A percentile compares a stretch with the other conserved stretches of the same genome.
These are phyloP conservation scores for Ascidia mentula DNA, from an alignment of 23 tunicate species.

Conservation along the genomic window DNA sequence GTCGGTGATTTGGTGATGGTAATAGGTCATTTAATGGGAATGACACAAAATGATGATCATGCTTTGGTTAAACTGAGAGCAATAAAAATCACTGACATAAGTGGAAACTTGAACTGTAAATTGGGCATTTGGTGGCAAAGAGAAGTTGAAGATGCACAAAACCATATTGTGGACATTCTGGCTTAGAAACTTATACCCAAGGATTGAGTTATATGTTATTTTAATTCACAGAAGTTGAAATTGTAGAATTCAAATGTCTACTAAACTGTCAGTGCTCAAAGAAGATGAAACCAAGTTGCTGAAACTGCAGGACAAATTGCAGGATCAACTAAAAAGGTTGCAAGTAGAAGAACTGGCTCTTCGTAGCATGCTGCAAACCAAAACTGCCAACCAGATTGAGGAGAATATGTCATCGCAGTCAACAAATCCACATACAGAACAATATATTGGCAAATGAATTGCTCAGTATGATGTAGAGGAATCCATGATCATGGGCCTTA, in stretches of 20 bases:
- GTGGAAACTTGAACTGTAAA: constrained; percentile 35
- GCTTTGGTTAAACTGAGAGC: constrained; percentile 46
- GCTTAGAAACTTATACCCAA: not conserved
- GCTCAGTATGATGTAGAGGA: too few relatives aligned
- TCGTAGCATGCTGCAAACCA: constrained; percentile 68
- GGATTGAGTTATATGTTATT: not conserved
- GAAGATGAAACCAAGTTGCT: constrained; percentile 49
- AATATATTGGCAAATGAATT: too few relatives aligned
- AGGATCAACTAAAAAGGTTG: constrained; percentile 79
- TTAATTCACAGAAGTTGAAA: not conserved
- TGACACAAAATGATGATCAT: not conserved
- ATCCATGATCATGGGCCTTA: too few relatives aligned
- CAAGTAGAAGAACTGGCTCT: constrained; percentile 90
- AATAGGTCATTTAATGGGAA: constrained; percentile 39
- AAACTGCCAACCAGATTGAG: not conserved
- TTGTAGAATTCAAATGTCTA: constrained; percentile 10
- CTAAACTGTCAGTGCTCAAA: constrained; percentile 37
- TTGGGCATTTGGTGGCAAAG: constrained; percentile 23
- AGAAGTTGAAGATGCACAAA: constrained; percentile 65
- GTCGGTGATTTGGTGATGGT: constrained; percentile 40
- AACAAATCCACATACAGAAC: too few relatives aligned
- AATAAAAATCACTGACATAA: constrained; percentile 42
- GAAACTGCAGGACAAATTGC: constrained; percentile 58
- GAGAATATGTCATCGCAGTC: too few relatives aligned
- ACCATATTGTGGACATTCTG: not conserved